Conservation (phyloP, 2,888 invertebrate species). For the Melieria omissa region DNA sequence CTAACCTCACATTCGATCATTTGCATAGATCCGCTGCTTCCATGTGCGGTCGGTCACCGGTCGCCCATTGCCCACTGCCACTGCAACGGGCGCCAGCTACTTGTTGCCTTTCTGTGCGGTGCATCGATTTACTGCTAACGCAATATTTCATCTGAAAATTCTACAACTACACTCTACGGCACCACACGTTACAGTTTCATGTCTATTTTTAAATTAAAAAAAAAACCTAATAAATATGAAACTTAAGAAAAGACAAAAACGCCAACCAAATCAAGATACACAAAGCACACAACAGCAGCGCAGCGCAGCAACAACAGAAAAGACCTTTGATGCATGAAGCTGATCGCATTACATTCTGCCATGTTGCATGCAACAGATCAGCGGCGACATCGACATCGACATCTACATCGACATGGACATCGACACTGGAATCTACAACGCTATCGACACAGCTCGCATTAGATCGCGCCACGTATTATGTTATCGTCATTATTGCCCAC, state of each 20-base stretch:
- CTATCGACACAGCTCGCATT: background rate
- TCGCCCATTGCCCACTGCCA: too few relatives aligned
- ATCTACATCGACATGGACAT: background rate
- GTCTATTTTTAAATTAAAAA: slow-evolving; percentile 17
- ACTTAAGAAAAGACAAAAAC: background rate
- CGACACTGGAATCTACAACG: background rate
- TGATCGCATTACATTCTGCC: slow-evolving; percentile 25
- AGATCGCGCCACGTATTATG: slow-evolving; percentile 11
- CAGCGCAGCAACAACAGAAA: too few relatives aligned
- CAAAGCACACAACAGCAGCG: slow-evolving; percentile 9
- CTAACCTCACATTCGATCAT: too few relatives aligned
- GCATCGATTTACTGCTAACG: too few relatives aligned
- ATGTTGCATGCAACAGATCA: slow-evolving; percentile 11
- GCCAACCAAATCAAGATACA: background rate
- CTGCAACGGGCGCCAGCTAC: too few relatives aligned
- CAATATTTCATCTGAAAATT: too few relatives aligned
- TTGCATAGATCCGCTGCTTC: too few relatives aligned
- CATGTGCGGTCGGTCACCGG: too few relatives aligned
- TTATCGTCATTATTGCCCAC: slow-evolving; percentile 1
- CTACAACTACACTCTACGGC: too few relatives aligned
- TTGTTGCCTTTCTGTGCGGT: too few relatives aligned
- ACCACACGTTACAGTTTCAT: slow-evolving; percentile 20
- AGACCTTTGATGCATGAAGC: slow-evolving; percentile 9
- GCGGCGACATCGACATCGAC: background rate
- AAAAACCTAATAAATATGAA: too few relatives aligned